Conservation (phyloP, 2,888 invertebrate species). For the Caenorhabditis sinica region DNA sequence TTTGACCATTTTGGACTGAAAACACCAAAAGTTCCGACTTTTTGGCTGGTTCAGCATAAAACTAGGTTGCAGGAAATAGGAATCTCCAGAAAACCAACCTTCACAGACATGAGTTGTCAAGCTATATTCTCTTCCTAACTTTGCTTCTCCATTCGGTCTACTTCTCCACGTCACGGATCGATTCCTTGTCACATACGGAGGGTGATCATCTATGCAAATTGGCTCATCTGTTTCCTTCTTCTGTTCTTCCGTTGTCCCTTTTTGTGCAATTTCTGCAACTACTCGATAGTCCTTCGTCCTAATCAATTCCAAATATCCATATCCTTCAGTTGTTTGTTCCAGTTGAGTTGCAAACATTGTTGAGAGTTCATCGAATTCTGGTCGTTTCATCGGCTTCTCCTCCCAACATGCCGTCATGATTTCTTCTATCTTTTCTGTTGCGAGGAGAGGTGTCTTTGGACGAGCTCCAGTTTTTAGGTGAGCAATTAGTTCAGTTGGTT, state of each 20-base stretch:
- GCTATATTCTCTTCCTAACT: slow-evolving; percentile 61
- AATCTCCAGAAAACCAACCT: slow-evolving; percentile 4
- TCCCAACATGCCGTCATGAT: slow-evolving; percentile 81
- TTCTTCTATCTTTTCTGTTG: slow-evolving; percentile 78
- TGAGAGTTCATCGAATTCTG: slow-evolving; percentile 77
- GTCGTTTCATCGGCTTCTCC: slow-evolving; percentile 76
- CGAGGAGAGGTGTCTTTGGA: slow-evolving; percentile 76
- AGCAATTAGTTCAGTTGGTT: slow-evolving; percentile 75
- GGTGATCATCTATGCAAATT: slow-evolving; percentile 60
- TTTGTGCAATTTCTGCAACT: slow-evolving; percentile 38
- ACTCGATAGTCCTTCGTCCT: slow-evolving; percentile 70
- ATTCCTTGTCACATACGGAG: slow-evolving; percentile 54
- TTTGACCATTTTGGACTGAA: too few relatives aligned
- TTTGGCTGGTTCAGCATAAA: too few relatives aligned
- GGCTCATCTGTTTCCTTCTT: slow-evolving; percentile 13
- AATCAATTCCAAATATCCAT: slow-evolving; percentile 77
- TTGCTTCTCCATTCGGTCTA: slow-evolving; percentile 51
- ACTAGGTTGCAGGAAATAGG: neutral
- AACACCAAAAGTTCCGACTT: too few relatives aligned
- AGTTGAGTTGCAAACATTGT: slow-evolving; percentile 76
- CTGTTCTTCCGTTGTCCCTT: slow-evolving; percentile 15
- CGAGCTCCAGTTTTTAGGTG: slow-evolving; percentile 76
- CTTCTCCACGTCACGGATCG: slow-evolving; percentile 61
- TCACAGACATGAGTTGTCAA: slow-evolving; percentile 59
- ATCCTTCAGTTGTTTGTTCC: slow-evolving; percentile 78